Base-by-base conservation (phyloP, 2,888 invertebrate genomes). In the Drosophila anomalata region DNA sequence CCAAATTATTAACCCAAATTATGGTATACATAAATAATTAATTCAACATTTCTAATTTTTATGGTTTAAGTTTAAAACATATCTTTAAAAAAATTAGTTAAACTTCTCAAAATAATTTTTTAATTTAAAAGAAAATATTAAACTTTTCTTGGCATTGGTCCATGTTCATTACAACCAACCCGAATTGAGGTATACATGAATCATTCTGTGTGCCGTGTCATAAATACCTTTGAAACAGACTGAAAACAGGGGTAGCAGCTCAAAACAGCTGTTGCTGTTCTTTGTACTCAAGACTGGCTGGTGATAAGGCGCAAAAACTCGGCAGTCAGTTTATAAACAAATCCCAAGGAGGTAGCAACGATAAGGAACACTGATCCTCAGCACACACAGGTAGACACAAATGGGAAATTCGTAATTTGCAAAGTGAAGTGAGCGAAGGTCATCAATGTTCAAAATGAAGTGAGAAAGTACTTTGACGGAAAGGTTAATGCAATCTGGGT, bases 231-330 rank as follows among this genome's bases (percentile, higher is more conserved):
- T 1, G 11, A 36, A 59, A 14, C 9, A 9, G 29, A 31, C 42
- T 58, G 14, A 14, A 17, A 20, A 7, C 6, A 41, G 24, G 47
- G 67, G 65, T 65, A 65, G 31, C 53, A 48, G 50, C 44, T 41
- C 29, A 36, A 26, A 59, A 66, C 78, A 73, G 63, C 76, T 78
- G 73, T 33, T 20, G 2, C 6, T 36, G 29, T 20, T 68, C 66
- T 66, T 68, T 66, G 68, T 66, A 48, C 44, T 33, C 31, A 17
- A 2, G 36, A 46, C 55, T 33, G 54, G 31, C 41, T 24, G 39
- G 42, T 52, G 53, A 68, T 71, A 73, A 65, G 55, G 52, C 62
- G 44, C 58, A 56, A 36, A 20, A 22, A 17, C 44, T 58, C 20
- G 54, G 31, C 62, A 46, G 46, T 61, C 62, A 68, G 56, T 70